Evolutionary conservation across 2,888 invertebrate genomes (phyloP).

Genomic region (Drosophila merina): DNA sequence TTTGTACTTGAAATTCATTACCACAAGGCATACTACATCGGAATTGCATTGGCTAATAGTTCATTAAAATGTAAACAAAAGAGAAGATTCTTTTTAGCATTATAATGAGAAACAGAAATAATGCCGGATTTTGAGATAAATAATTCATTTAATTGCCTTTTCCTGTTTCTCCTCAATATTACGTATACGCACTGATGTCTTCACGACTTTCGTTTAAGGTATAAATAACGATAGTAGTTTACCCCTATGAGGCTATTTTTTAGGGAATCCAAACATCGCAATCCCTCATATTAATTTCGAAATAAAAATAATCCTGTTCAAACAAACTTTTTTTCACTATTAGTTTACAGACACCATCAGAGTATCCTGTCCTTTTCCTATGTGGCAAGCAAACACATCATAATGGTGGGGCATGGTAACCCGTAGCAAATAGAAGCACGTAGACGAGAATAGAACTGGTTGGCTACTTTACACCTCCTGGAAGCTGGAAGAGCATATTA

Average conservation of each 20-base stretch:
- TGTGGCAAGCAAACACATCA: constrained; percentile 16
- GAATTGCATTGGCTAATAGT: background rate
- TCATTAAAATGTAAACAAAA: background rate
- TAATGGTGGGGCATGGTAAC: constrained; percentile 54
- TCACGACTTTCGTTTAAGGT: background rate
- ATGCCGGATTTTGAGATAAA: no score
- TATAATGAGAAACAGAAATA: no score
- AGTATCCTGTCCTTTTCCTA: background rate
- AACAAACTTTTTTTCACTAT: background rate
- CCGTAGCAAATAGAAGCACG: constrained; percentile 39
- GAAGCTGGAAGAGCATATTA: constrained; percentile 50
- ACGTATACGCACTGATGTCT: background rate
- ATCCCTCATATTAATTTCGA: background rate
- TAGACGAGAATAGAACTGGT: background rate
- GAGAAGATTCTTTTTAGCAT: no score
- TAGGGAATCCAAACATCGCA: no score
- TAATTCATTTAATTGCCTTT: no score
- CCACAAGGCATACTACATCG: background rate
- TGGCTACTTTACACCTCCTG: constrained; percentile 13
- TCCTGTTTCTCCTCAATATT: background rate
- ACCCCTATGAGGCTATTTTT: no score
- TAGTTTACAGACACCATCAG: background rate
- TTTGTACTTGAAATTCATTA: constrained; percentile 1
- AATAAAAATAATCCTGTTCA: constrained; percentile 2
- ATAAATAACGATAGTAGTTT: no score